Evolutionary conservation across 2,888 invertebrate genomes (phyloP), one percentile per base, ranked within the genome.

Genomic region (Ypsolopha scabrella): DNA sequence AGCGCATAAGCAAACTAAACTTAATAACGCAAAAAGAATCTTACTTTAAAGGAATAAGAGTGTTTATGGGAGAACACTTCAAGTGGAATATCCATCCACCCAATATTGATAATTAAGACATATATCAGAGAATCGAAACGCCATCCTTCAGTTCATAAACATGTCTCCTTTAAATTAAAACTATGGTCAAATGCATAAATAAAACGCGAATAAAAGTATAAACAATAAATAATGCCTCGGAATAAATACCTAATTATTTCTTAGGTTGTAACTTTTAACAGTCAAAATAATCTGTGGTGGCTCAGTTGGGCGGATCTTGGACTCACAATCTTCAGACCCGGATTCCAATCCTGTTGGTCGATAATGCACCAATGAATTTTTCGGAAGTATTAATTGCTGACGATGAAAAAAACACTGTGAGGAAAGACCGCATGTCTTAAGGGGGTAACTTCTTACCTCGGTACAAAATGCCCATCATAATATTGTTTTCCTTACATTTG

Each of bases 91-190:
- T 24, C 24, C 24, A 24, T 24, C 24, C 24, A 24, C 24, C 24
- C 24, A 24, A 48, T 53, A 57, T 58, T 57, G 54, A 70, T 78
- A 80, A 80, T 80, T 80, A 71, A 80, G 80, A 79, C 75, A 77
- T 80, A 75, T 74, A 76, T 80, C 77, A 79, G 62, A 56, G 52
- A 33, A n/a, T n/a, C 9, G 24, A 24, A 37, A 7, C 43, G 8
- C 3, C 13, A 43, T n/a, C 43, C 43, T 47, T 47, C 47, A 41
- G 49, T 41, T 39, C 39, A 49, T 49, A 49, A 49, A 49, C 41
- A 49, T 39, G 49, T 49, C 49, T 14, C 33, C 33, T n/a, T 39
- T 39, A 49, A 49, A 49, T 49, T 49, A 49, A 49, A 49, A 49
- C 49, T 49, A 49, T 36, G 14, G 37, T 36, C 14, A 14, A 43